These are phyloP conservation scores for Hypotaenidia philippensis DNA, from an alignment of 2,797 vertebrate species.

Conservation along the genomic window DNA sequence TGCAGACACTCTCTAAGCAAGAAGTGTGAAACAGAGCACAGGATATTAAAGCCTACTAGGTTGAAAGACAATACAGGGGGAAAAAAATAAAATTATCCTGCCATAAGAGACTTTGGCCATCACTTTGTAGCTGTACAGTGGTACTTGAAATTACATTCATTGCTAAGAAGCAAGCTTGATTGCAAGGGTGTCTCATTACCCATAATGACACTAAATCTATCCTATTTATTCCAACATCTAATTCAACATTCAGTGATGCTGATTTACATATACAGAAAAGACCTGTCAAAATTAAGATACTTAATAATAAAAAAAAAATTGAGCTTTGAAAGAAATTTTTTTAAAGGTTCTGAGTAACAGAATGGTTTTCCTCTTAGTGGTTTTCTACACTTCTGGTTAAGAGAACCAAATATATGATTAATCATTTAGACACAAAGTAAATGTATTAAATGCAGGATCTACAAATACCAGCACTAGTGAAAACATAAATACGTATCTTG, in stretches of 20 bases:
- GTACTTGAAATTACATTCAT: slow-evolving; percentile 39
- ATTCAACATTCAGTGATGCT: slow-evolving; percentile 26
- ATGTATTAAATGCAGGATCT: not conserved
- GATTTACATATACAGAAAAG: slow-evolving; percentile 38
- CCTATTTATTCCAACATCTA: slow-evolving; percentile 60
- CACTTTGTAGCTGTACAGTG: not conserved
- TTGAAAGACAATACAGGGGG: not conserved
- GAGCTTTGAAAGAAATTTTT: not conserved
- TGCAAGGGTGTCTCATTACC: slow-evolving; percentile 54
- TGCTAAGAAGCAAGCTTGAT: slow-evolving; percentile 61
- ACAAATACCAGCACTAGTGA: not conserved
- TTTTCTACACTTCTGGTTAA: not conserved
- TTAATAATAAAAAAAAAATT: not conserved
- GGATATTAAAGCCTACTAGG: not conserved
- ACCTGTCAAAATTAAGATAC: slow-evolving; percentile 20
- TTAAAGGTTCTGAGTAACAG: not conserved
- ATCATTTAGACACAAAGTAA: slow-evolving; percentile 9
- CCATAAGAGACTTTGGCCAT: slow-evolving; percentile 15
- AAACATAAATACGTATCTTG: slow-evolving; percentile 22
- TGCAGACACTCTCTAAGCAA: not conserved
- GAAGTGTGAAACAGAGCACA: not conserved
- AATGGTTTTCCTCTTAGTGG: not conserved
- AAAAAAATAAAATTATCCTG: not conserved
- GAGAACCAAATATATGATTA: slow-evolving; percentile 2
- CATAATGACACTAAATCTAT: slow-evolving; percentile 56